phyloP scores from a whole-genome alignment of 2,888 invertebrate genomes.

The Leucozona laternaria region DNA sequence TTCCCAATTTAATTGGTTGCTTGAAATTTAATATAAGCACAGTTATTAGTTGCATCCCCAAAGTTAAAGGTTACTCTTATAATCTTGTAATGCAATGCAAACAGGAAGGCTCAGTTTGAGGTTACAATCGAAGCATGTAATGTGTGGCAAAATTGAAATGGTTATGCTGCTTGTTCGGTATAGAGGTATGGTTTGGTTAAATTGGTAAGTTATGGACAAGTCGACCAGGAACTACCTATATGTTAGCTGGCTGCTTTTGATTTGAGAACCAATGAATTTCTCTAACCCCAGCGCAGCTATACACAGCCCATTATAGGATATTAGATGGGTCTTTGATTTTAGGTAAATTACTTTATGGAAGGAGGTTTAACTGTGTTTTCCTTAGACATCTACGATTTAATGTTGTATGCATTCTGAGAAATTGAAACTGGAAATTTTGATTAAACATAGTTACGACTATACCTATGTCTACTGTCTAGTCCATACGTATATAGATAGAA shows the following conservation, averaged over 20 bases:
- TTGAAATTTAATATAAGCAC: conserved; percentile 61
- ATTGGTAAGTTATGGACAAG: conserved; percentile 12
- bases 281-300: not conserved
- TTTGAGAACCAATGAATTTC: not conserved
- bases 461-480: not conserved
- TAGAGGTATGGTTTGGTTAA: not conserved
- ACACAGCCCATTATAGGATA: not conserved
- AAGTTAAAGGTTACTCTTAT: conserved; percentile 69
- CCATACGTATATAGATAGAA: too few relatives aligned
- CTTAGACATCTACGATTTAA: not conserved
- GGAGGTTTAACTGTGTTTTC: not conserved
- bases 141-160: conserved; percentile 65
- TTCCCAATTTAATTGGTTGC: conserved; percentile 58
- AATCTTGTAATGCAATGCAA: conserved; percentile 72
- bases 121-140: conserved; percentile 73
- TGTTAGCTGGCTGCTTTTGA: not conserved
- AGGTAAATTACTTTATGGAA: not conserved
- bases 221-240: not conserved
- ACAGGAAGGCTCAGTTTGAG: conserved; percentile 72
- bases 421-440: not conserved
- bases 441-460: not conserved
- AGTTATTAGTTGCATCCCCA: conserved; percentile 64
- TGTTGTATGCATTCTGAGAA: not conserved
- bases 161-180: conserved; percentile 14
- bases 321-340: not conserved